phyloP scores from a whole-genome alignment of 2,797 vertebrate species.

The Adrianichthys oophorus region DNA sequence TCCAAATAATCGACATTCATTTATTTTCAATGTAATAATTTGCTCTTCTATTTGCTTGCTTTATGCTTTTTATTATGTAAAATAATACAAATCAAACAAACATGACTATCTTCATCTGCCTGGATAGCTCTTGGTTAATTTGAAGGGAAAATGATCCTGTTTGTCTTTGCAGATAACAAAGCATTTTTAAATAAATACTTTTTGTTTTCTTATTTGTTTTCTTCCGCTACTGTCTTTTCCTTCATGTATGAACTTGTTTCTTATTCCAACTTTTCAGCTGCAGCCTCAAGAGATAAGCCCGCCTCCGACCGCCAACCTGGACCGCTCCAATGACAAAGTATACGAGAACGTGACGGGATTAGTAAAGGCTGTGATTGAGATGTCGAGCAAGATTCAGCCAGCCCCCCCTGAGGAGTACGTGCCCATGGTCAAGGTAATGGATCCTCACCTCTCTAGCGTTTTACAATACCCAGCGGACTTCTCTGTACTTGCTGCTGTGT shows the following conservation, averaged over 20 bases:
- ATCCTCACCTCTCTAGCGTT: background rate
- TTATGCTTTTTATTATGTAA: background rate
- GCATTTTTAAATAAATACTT: too few relatives aligned
- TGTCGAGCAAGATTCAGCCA: slow-evolving; percentile 98
- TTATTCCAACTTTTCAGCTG: slow-evolving; percentile 75
- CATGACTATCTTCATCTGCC: too few relatives aligned
- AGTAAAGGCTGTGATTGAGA: slow-evolving; percentile 98
- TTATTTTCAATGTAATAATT: slow-evolving; percentile 2
- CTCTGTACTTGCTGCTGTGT: too few relatives aligned
- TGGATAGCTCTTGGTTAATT: too few relatives aligned
- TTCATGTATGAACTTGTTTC: background rate
- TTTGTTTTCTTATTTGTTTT: background rate
- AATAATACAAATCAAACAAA: too few relatives aligned
- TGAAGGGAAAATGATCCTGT: too few relatives aligned
- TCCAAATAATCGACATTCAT: background rate
- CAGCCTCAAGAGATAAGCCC: slow-evolving; percentile 98
- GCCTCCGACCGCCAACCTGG: slow-evolving; percentile 95
- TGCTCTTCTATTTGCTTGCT: background rate
- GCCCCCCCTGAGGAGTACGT: slow-evolving; percentile 96
- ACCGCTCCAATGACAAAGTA: slow-evolving; percentile 97
- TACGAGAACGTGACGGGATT: slow-evolving; percentile 97
- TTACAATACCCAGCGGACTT: too few relatives aligned
- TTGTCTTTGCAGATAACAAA: too few relatives aligned
- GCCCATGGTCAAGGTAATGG: slow-evolving; percentile 95
- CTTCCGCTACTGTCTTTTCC: slow-evolving; percentile 3